A percentile compares a stretch with the other conserved stretches of the same genome.
Evolutionary conservation across 2,888 invertebrate genomes (phyloP).

Genomic region (Neuroscelio doddi): DNA sequence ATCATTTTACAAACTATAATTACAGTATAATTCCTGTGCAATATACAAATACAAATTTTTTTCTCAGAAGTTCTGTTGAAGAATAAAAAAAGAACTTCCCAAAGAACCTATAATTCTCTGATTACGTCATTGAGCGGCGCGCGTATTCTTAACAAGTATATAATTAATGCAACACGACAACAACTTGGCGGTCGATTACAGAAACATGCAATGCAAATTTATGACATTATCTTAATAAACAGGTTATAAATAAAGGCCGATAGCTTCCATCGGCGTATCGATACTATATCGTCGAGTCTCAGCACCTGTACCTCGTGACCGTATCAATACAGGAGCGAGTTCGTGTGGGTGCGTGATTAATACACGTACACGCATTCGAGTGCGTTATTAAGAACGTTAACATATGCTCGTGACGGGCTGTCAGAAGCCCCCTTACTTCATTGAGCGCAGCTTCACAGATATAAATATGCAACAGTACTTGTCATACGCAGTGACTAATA

Average conservation of each 20-base stretch:
- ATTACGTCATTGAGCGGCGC: slow-evolving; percentile 27
- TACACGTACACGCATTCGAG: slow-evolving; percentile 31
- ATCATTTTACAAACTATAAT: too few species aligned
- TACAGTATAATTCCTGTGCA: too few species aligned
- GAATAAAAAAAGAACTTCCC: too few species aligned
- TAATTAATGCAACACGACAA: slow-evolving; percentile 61
- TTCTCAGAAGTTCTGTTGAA: too few species aligned
- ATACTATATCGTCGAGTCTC: slow-evolving; percentile 51
- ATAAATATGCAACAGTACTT: slow-evolving; percentile 71
- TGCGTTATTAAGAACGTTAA: slow-evolving; percentile 60
- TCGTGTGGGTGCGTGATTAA: slow-evolving; percentile 21
- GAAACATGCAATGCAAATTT: slow-evolving; percentile 61
- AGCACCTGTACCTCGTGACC: slow-evolving; percentile 30
- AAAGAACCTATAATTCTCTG: slow-evolving; percentile 39
- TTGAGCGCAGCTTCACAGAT: slow-evolving; percentile 58
- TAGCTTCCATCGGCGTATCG: slow-evolving; percentile 58
- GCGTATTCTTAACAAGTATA: slow-evolving; percentile 47
- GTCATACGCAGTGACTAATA: slow-evolving; percentile 70
- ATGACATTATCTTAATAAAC: slow-evolving; percentile 65
- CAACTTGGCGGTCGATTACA: slow-evolving; percentile 53
- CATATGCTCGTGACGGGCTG: slow-evolving; percentile 65
- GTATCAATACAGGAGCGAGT: not conserved
- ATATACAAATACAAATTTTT: too few species aligned
- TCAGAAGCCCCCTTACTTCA: slow-evolving; percentile 57
- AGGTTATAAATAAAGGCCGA: slow-evolving; percentile 64